Evolutionary conservation across 2,888 invertebrate species (phyloP).

Genomic region (Euzetes globulus): DNA sequence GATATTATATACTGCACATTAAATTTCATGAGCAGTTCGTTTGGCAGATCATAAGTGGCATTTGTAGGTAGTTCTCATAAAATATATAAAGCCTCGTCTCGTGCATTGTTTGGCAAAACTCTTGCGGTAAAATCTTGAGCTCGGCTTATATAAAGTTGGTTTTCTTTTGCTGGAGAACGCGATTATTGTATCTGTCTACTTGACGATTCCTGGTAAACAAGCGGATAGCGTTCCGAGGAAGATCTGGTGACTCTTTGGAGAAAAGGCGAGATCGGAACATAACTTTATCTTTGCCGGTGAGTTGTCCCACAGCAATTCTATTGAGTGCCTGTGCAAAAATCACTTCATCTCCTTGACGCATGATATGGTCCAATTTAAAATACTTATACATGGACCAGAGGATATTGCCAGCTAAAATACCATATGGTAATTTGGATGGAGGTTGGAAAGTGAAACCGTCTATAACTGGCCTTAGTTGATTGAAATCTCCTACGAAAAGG

Average conservation of each 20-base stretch:
- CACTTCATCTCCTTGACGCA: conserved; percentile 39
- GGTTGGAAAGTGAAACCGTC: conserved; percentile 24
- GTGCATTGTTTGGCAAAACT: neutral
- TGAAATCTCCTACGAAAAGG: conserved; percentile 45
- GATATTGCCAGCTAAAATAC: neutral
- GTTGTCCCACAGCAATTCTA: conserved; percentile 36
- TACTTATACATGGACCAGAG: neutral
- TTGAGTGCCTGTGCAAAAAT: conserved; percentile 38
- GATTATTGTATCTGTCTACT: neutral
- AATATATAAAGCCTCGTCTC: neutral
- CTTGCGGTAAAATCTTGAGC: neutral
- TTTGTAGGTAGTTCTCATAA: neutral
- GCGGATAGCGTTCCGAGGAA: neutral
- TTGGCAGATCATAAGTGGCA: neutral
- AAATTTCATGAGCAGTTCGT: neutral
- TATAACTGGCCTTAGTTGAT: conserved; percentile 24
- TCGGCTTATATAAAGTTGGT: neutral
- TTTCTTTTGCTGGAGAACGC: no score
- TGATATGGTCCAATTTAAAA: conserved; percentile 38
- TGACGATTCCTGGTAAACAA: neutral
- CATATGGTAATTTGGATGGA: neutral
- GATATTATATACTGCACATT: conserved; percentile 39
- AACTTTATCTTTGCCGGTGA: neutral
- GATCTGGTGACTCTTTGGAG: neutral
- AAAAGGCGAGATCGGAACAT: neutral